Evolutionary conservation across 2,888 invertebrate genomes (phyloP), one percentile per base, ranked within the genome.

Genomic region (Agriotes lineatus): DNA sequence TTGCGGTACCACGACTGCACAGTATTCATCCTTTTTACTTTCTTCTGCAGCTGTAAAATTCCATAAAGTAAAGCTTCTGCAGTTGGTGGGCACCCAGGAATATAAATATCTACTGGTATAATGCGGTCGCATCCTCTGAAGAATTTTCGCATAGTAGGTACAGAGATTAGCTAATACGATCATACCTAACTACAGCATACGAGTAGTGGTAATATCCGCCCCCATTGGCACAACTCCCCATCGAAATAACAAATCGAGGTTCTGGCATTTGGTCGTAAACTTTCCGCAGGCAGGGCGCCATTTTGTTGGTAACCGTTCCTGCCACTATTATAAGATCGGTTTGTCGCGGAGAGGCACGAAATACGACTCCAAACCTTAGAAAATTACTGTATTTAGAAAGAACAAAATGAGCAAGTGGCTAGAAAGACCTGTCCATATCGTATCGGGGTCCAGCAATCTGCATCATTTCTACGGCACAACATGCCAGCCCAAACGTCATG

Each of bases 51-150:
- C 81, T 93, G 93, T 61, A 96, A 85, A 79, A 96, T 86, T 19
- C 91, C 94, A 80, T 96, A 97, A 61, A 96, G 85, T 12, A 96
- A 85, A 1, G 96, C 96, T 85, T 97, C 96, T 0, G 96, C 96
- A 0, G 96, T 94, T n/a, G 96, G 96, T 20, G 96, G 96, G 85
- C 96, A 97, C 10, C 96, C 95, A 71, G 96, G 96, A 42, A 96
- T 95, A 82, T 96, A 96, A 75, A 96, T 93, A 82, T 96, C 96
- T 65, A 94, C 92, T 37, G 94, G 94, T 74, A 94, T 88, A 72
- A 94, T 89, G 69, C 93, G 86, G 82, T 95, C 93, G 81, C 92
- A 93, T 10, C 94, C 94, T 74, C 94, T 78, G 37, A 16, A 69
- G 44, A 59, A n/a, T n/a, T n/a, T n/a, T n/a, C n/a, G n/a, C n/a